These are phyloP conservation scores for Scolopax mira DNA, from an alignment of 2,113 vertebrate genomes.

Conservation along the genomic window DNA sequence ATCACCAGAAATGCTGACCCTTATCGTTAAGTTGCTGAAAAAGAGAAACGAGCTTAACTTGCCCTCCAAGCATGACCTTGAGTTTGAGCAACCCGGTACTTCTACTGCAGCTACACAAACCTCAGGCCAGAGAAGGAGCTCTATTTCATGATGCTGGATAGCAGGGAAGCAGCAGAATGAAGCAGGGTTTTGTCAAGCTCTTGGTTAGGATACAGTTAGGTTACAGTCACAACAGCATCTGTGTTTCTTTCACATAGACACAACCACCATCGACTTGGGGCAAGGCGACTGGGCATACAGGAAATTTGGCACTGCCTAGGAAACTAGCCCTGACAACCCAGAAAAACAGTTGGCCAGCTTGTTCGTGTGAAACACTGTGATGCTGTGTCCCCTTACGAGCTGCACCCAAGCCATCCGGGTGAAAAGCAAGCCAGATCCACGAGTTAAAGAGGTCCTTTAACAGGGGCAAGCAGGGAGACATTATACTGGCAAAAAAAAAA, in stretches of 20 bases:
- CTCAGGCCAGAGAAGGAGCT: neutral
- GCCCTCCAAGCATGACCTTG: neutral
- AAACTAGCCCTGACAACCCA: neutral
- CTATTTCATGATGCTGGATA: neutral
- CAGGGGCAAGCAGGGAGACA: neutral
- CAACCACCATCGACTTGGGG: neutral
- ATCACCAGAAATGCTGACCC: neutral
- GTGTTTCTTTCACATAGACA: neutral
- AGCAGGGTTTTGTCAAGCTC: neutral
- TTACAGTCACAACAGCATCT: neutral
- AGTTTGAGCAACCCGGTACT: neutral
- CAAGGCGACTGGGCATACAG: neutral
- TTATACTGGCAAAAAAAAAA: neutral
- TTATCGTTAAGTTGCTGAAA: neutral
- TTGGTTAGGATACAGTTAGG: neutral
- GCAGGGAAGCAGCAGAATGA: neutral
- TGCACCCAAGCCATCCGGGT: neutral
- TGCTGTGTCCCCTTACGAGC: rapidly evolving
- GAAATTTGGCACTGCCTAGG: neutral
- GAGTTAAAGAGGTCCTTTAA: neutral
- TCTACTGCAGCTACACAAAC: neutral
- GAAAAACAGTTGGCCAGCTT: neutral
- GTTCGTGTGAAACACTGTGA: neutral
- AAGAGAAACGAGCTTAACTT: neutral
- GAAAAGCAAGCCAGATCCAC: neutral